These are phyloP conservation scores for Troglohyphantes excavatus DNA, from an alignment of 2,888 invertebrate genomes.

Conservation along the genomic window DNA sequence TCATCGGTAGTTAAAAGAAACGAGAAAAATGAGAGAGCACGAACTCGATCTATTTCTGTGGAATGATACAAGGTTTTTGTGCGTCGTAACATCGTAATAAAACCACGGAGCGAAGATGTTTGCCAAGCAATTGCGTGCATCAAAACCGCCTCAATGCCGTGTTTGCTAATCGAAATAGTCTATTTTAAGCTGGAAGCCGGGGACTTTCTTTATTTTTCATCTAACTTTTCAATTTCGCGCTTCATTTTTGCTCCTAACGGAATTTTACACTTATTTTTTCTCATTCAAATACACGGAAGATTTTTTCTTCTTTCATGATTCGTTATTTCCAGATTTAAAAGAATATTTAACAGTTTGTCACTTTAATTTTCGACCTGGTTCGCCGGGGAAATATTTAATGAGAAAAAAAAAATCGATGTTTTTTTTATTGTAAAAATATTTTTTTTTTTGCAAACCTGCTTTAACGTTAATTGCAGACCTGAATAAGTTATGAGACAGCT, in stretches of 20 bases:
- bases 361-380: neutral
- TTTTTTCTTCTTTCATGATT: neutral
- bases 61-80: neutral
- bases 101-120: neutral
- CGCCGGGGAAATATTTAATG: too few relatives aligned
- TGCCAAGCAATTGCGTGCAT: constrained; percentile 1
- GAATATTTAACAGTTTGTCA: constrained; percentile 14
- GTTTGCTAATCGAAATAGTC: constrained; percentile 52
- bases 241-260: neutral
- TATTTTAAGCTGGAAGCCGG: constrained; percentile 13
- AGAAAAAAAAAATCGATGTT: too few relatives aligned
- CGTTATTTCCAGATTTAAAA: neutral
- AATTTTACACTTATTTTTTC: neutral
- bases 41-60: constrained; percentile 12
- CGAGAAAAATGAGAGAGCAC: neutral
- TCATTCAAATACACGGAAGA: neutral
- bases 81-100: constrained; percentile 16
- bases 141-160: constrained; percentile 9
- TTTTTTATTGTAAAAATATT: too few relatives aligned
- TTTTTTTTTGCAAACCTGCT: too few relatives aligned
- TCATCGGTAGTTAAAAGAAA: constrained; percentile 29
- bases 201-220: constrained; percentile 13
- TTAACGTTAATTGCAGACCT: too few relatives aligned
- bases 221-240: constrained; percentile 2
- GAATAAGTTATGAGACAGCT: too few relatives aligned